Conservation (phyloP, 2,113 vertebrate genomes). For the Spea bombifrons region DNA sequence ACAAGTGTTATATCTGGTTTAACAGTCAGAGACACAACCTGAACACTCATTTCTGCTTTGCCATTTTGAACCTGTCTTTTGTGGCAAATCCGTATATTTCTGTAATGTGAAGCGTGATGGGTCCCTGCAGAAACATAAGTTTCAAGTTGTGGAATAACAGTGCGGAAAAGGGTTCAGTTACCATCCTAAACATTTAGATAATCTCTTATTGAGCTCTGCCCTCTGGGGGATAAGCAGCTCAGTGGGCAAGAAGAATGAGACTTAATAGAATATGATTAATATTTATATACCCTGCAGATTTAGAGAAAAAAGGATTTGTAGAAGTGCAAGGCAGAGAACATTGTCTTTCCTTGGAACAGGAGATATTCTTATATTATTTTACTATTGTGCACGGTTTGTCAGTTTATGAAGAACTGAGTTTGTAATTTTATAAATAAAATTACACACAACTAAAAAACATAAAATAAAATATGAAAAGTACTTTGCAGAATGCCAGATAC, state of each 20-base stretch:
- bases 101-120: conserved; percentile 75
- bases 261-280: conserved; percentile 36
- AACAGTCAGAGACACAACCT: conserved; percentile 80
- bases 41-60: conserved; percentile 74
- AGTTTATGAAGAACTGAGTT: no score
- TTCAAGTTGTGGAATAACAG: conserved; percentile 67
- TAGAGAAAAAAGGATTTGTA: conserved; percentile 12
- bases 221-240: conserved; percentile 34
- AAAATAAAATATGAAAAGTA: no score
- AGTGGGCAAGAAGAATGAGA: conserved; percentile 27
- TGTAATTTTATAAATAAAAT: no score
- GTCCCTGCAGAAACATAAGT: conserved; percentile 68
- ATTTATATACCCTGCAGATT: conserved; percentile 31
- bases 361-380: no score
- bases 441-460: no score
- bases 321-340: no score
- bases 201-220: conserved; percentile 33
- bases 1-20: conserved; percentile 72
- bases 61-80: conserved; percentile 77
- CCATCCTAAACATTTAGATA: conserved; percentile 45
- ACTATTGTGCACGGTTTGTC: no score
- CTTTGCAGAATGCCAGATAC: no score
- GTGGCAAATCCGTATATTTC: conserved; percentile 73
- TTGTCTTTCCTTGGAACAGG: no score
- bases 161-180: conserved; percentile 58